Base-by-base conservation (phyloP, 1,140 invertebrate species). In the Ceratina japonica region DNA sequence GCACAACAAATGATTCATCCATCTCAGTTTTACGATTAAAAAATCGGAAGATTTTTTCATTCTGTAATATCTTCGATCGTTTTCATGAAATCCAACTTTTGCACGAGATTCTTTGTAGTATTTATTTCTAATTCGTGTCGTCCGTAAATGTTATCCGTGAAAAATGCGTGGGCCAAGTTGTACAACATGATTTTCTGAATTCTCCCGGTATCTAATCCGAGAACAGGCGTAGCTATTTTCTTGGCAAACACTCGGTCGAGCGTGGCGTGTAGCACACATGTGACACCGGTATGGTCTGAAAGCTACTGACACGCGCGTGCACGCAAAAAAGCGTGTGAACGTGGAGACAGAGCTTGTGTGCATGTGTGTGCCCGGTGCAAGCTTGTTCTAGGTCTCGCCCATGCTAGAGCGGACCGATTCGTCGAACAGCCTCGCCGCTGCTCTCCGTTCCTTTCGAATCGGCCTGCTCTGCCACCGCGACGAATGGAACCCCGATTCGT, bases 391-490 rank as follows among this genome's bases (percentile, higher is more conserved):
- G 27, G 73, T 80, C 83, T 86, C 84, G 72, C 84, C 84, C 80
- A 85, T 82, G 59, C 52, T 78, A 27, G 72, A 63, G 13, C 65
- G 56, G 74, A 75, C 59, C 62, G 69, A 86, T 86, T 85, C 84
- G 80, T 54, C 83, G 83, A 85, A 82, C 58, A 68, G 61, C 75
- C 8, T 66, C 79, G 16, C 49, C 27, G 27, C 54, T 31, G 16
- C 16, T 10, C 54, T 56, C 49, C 73, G 49, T 63, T 68, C 82
- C 82, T 84, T 82, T 84, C 78, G 75, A 51, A 71, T 73, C 70
- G 51, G 61, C 69, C 24, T 59, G 72, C n/a, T n/a, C 24, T 61
- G 73, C 82, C 74, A 87, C 84, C 85, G 89, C 87, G 87, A 87
- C 83, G 74, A 58, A 64, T 61, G 52, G 70, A 56, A 52, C 24